These are phyloP conservation scores for Sylvicapra grimmia DNA, from an alignment of 2,113 vertebrate genomes.

Conservation along the genomic window DNA sequence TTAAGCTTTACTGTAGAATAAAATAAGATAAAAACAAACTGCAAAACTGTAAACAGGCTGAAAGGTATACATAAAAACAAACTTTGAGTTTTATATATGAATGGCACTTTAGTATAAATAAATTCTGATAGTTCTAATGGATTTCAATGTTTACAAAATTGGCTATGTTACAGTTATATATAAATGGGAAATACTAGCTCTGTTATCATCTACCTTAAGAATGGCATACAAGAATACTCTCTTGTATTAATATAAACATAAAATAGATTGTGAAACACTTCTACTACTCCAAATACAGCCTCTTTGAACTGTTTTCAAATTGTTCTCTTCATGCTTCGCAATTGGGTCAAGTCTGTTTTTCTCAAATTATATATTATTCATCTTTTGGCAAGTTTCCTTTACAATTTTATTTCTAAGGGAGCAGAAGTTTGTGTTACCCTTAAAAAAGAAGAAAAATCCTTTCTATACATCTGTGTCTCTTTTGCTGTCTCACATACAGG, in stretches of 20 bases:
- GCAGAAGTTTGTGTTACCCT: neutral
- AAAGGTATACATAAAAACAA: neutral
- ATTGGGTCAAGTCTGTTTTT: neutral
- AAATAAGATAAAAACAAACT: neutral
- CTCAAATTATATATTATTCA: neutral
- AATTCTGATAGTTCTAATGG: neutral
- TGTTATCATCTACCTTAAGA: neutral
- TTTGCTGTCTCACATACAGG: no score
- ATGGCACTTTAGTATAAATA: neutral
- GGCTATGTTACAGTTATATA: neutral
- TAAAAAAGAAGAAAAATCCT: neutral
- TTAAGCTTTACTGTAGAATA: neutral
- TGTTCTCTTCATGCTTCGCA: neutral
- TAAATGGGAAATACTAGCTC: neutral
- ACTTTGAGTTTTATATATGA: neutral
- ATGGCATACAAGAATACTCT: neutral
- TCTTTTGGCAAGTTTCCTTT: neutral
- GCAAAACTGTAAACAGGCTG: neutral
- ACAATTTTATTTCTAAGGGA: neutral
- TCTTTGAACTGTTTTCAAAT: neutral
- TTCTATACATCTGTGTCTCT: no score
- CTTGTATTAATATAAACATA: neutral
- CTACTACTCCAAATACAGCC: neutral
- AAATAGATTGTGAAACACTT: neutral
- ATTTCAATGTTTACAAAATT: neutral